Evolutionary conservation across 2,888 invertebrate genomes (phyloP).

Genomic region (Ichneumon xanthorius): DNA sequence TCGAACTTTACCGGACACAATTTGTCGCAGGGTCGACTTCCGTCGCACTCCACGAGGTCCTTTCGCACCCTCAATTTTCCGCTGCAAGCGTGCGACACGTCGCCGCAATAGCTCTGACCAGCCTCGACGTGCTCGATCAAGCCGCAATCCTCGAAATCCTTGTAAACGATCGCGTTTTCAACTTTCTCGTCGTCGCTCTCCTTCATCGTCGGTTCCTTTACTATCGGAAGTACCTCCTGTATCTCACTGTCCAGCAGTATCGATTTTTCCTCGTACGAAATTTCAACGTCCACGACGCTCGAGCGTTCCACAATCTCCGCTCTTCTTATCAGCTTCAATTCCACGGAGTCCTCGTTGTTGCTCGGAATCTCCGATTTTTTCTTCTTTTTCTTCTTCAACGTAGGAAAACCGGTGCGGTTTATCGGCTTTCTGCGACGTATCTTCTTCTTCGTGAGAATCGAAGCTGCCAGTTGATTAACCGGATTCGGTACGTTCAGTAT

Average conservation of each 20-base stretch:
- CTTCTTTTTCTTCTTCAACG: constrained; percentile 93
- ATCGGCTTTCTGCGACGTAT: constrained; percentile 90
- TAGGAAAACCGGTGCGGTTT: constrained; percentile 95
- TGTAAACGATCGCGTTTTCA: constrained; percentile 63
- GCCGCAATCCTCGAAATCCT: constrained; percentile 69
- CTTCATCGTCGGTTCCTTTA: constrained; percentile 61
- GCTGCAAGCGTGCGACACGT: constrained; percentile 71
- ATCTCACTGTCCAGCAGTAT: constrained; percentile 63
- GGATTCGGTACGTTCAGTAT: constrained; percentile 69
- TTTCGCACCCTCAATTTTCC: constrained; percentile 80
- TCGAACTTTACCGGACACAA: constrained; percentile 80
- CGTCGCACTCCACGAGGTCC: constrained; percentile 80
- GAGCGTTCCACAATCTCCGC: constrained; percentile 61
- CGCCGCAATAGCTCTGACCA: constrained; percentile 71
- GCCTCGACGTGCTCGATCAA: constrained; percentile 47
- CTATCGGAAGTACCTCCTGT: constrained; percentile 68
- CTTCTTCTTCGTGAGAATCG: constrained; percentile 85
- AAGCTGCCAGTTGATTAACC: constrained; percentile 67
- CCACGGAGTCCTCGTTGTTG: constrained; percentile 40
- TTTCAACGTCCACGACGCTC: constrained; percentile 49
- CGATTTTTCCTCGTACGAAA: constrained; percentile 62
- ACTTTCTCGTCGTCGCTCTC: constrained; percentile 57
- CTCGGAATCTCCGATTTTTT: constrained; percentile 82
- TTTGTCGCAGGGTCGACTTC: constrained; percentile 79
- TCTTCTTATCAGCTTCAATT: constrained; percentile 57